phyloP scores from a whole-genome alignment of 2,113 vertebrate species.

The Muntiacus muntjak region DNA sequence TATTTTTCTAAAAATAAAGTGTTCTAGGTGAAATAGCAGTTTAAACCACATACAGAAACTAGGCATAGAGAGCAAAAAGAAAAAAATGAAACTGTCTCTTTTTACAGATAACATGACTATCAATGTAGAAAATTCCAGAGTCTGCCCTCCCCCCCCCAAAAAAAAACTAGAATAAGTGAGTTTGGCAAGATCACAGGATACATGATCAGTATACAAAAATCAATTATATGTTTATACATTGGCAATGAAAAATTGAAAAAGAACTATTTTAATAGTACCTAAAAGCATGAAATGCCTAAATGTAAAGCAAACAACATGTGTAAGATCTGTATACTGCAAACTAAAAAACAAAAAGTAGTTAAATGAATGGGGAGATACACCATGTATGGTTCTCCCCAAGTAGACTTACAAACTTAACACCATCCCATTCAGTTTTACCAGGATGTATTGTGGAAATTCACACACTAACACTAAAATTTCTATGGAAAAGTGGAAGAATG shows the following conservation, averaged over 20 bases:
- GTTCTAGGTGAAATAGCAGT: background rate
- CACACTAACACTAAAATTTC: background rate
- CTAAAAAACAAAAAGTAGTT: background rate
- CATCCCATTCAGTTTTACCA: background rate
- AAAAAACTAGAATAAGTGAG: background rate
- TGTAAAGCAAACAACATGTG: background rate
- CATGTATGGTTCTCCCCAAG: background rate
- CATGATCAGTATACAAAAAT: background rate
- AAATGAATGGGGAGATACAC: background rate
- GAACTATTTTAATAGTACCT: background rate
- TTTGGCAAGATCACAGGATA: background rate
- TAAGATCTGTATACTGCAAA: background rate
- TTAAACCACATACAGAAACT: background rate
- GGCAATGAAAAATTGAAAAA: background rate
- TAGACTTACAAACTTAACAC: background rate
- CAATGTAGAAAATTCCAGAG: background rate
- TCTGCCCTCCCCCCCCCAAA: rapidly evolving
- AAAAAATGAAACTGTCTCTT: background rate
- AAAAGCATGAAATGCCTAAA: background rate
- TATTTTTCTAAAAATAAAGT: slow-evolving; percentile 12
- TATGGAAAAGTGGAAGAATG: background rate
- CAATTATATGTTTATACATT: background rate
- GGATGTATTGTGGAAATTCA: background rate
- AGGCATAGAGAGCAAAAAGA: background rate
- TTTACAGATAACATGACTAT: background rate